Evolutionary conservation across 2,888 invertebrate genomes (phyloP).

Genomic region (Tinea trinotella): DNA sequence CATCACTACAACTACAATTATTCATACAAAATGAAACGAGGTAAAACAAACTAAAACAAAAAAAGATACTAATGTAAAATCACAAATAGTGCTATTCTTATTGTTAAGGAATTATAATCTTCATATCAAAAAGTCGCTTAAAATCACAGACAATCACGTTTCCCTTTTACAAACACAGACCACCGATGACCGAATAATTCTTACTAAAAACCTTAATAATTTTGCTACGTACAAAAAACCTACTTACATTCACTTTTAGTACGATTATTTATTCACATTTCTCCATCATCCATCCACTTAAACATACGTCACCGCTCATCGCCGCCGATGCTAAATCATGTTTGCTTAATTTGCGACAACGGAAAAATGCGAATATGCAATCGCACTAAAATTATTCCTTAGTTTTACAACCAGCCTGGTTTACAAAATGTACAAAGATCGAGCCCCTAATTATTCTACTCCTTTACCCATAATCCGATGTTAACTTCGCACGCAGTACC

Average conservation of each 20-base stretch:
- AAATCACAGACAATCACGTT: constrained; percentile 74
- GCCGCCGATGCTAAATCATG: neutral
- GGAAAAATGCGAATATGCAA: constrained; percentile 24
- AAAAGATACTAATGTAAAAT: constrained; percentile 66
- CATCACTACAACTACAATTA: constrained; percentile 45
- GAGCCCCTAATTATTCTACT: neutral
- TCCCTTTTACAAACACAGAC: constrained; percentile 69
- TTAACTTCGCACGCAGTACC: neutral
- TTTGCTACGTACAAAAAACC: constrained; percentile 66
- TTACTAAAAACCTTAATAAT: constrained; percentile 60
- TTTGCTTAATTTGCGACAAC: too few relatives aligned
- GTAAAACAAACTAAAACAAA: neutral
- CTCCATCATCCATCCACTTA: constrained; percentile 22
- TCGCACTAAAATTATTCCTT: constrained; percentile 24
- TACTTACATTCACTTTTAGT: constrained; percentile 33
- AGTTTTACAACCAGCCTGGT: constrained; percentile 72
- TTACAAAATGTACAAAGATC: constrained; percentile 37
- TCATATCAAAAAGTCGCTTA: constrained; percentile 73
- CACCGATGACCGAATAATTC: constrained; percentile 56
- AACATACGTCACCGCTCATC: constrained; percentile 20
- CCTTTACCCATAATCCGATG: constrained; percentile 12
- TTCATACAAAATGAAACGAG: constrained; percentile 30
- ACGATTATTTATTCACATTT: neutral
- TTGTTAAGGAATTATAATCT: constrained; percentile 63
- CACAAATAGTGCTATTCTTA: constrained; percentile 74